Evolutionary conservation across 2,113 vertebrate species (phyloP).

Genomic region (Hepsetus odoe): DNA sequence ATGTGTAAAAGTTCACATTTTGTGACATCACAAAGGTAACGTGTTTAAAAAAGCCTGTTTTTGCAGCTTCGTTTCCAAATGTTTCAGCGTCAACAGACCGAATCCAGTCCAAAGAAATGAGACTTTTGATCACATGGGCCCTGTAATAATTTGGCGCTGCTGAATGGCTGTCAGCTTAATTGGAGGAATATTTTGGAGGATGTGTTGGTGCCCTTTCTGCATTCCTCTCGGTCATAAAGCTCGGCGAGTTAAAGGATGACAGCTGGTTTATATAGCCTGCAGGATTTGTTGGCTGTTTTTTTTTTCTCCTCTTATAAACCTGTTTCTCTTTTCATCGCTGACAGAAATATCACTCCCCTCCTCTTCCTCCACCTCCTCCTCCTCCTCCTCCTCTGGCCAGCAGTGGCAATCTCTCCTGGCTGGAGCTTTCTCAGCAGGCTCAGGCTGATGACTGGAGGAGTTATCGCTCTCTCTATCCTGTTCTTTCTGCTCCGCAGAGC

Average conservation of each 20-base stretch:
- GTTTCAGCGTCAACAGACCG: no score
- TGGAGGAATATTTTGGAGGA: not conserved
- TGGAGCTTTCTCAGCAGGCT: conserved; percentile 2
- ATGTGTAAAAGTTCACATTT: no score
- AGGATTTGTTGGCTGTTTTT: conserved; percentile 28
- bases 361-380: conserved; percentile 3
- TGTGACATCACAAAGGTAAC: no score
- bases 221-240: not conserved
- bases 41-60: no score
- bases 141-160: not conserved
- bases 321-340: not conserved
- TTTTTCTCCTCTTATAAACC: conserved; percentile 25
- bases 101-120: no score
- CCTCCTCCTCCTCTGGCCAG: conserved; percentile 11
- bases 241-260: not conserved
- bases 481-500: conserved; percentile 38
- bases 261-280: conserved; percentile 22
- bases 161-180: not conserved
- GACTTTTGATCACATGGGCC: no score
- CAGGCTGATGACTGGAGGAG: conserved; percentile 23
- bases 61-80: no score
- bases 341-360: conserved; percentile 28
- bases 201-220: not conserved
- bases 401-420: conserved; percentile 17
- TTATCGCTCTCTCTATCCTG: conserved; percentile 24